A percentile compares a stretch with the other conserved stretches of the same genome.
These are phyloP conservation scores for Sebastolobus alascanus DNA, from an alignment of 2,797 vertebrate genomes.

Conservation along the genomic window DNA sequence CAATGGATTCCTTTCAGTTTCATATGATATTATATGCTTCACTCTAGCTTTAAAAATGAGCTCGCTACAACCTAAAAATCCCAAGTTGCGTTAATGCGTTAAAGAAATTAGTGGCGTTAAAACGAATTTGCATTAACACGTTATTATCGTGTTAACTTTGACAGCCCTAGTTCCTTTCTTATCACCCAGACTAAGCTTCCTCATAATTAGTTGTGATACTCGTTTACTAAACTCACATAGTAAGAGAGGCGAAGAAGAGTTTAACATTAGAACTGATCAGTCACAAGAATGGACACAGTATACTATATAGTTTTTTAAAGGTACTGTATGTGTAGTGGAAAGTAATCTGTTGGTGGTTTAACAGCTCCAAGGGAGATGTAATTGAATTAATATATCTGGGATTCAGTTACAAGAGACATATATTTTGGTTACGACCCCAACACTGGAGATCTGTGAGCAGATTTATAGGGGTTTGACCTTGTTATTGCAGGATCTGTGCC, in stretches of 20 bases:
- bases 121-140: too few relatives aligned
- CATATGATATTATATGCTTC: too few relatives aligned
- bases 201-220: not conserved
- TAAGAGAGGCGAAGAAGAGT: not conserved
- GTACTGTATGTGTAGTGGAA: not conserved
- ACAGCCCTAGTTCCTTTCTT: too few relatives aligned
- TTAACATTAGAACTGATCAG: not conserved
- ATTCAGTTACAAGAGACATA: conserved; percentile 28
- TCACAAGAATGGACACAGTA: not conserved
- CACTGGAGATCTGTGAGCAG: not conserved
- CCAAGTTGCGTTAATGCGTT: too few relatives aligned
- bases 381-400: not conserved
- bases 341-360: not conserved
- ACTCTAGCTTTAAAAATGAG: too few relatives aligned
- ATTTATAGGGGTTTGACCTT: conserved; percentile 27
- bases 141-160: too few relatives aligned
- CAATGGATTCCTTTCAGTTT: too few relatives aligned
- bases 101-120: too few relatives aligned
- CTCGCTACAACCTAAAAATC: too few relatives aligned
- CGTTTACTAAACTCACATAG: not conserved
- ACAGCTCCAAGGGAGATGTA: not conserved
- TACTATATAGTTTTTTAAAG: not conserved
- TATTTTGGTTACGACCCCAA: conserved; percentile 2
- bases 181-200: too few relatives aligned
- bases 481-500: conserved; percentile 31